A percentile compares a stretch with the other conserved stretches of the same genome.
Conservation (phyloP, 2,888 invertebrate genomes). For the Furcula furcula region DNA sequence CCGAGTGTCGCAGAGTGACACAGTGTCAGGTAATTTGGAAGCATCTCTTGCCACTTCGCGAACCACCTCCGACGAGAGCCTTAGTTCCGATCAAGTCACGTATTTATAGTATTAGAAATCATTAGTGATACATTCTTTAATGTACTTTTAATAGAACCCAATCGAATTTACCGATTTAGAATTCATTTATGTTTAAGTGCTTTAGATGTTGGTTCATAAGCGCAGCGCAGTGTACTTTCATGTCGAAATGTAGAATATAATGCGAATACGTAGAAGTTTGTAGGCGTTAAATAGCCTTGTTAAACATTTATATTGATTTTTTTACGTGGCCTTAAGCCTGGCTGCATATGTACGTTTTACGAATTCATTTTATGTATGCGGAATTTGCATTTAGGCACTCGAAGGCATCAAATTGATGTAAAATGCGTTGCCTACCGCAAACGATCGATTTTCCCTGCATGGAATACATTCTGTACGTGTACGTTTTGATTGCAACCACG, state of each 20-base stretch:
- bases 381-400: no score
- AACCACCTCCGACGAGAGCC: constrained; percentile 67
- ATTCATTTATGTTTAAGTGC: not conserved
- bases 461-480: no score
- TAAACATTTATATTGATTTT: no score
- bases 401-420: no score
- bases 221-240: not conserved
- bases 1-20: constrained; percentile 79
- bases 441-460: no score
- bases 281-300: no score
- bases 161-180: not conserved
- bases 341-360: no score
- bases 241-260: not conserved
- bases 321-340: no score
- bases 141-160: not conserved
- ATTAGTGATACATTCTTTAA: not conserved
- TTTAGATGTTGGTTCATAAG: not conserved
- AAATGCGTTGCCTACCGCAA: no score
- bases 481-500: no score
- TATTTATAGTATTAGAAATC: constrained; percentile 44
- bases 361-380: no score
- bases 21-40: constrained; percentile 82
- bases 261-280: no score
- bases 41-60: constrained; percentile 74
- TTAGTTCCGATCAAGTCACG: constrained; percentile 67